Conservation (phyloP, 2,113 vertebrate species). For the Oncorhynchus mykiss region DNA sequence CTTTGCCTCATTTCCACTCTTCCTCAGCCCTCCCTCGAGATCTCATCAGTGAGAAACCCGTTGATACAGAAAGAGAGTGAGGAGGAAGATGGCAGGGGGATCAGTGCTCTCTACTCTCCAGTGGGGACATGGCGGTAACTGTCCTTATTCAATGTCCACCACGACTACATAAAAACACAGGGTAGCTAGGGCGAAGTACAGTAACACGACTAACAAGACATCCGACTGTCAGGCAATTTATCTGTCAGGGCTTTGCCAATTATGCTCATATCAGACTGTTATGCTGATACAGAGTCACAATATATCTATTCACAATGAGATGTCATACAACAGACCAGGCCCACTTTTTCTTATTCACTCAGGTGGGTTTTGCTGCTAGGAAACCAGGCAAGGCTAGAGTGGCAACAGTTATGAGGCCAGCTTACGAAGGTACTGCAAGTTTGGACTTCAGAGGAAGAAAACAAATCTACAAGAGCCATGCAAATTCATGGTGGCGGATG, state of each 20-base stretch:
- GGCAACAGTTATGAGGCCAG: no score
- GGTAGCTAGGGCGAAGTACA: background rate
- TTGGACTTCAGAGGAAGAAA: no score
- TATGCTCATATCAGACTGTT: no score
- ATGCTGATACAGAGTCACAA: no score
- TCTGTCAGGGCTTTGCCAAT: background rate
- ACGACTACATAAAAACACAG: background rate
- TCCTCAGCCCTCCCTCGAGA: slow-evolving; percentile 32
- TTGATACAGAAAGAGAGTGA: slow-evolving; percentile 15
- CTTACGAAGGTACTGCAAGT: no score
- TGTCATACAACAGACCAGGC: no score
- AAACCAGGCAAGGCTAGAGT: no score
- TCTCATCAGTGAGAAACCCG: slow-evolving; percentile 39
- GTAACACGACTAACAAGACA: slow-evolving; percentile 9
- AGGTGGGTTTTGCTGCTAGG: background rate
- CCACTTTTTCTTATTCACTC: no score
- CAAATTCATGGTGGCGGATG: slow-evolving; percentile 61
- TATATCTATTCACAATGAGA: no score
- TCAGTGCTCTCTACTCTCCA: slow-evolving; percentile 32
- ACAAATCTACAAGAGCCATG: slow-evolving; percentile 51
- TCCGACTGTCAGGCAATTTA: slow-evolving; percentile 10
- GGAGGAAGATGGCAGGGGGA: slow-evolving; percentile 18
- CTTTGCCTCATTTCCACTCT: background rate
- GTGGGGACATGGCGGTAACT: slow-evolving; percentile 34
- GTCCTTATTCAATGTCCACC: slow-evolving; percentile 35